A percentile compares a stretch with the other conserved stretches of the same genome.
Conservation (phyloP, 2,113 vertebrate genomes). For the Megaptera novaeangliae region DNA sequence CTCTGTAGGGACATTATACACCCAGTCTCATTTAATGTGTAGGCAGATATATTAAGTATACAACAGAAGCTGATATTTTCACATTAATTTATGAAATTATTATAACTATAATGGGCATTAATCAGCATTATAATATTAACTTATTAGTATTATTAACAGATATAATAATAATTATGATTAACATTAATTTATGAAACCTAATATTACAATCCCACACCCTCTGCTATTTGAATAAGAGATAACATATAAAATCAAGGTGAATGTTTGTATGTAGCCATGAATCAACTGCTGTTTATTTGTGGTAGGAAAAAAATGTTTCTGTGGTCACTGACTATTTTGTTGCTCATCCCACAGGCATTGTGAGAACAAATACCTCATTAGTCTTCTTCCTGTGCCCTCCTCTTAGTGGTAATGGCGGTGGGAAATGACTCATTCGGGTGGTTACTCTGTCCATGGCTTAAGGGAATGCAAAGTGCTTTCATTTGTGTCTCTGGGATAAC, state of each 20-base stretch:
- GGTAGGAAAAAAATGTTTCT: not conserved
- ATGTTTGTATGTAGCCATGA: not conserved
- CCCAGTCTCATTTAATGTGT: not conserved
- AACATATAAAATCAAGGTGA: not conserved
- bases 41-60: not conserved
- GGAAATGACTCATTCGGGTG: not conserved
- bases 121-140: too few species aligned
- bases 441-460: not conserved
- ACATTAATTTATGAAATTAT: not conserved
- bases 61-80: not conserved
- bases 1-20: not conserved
- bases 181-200: not conserved
- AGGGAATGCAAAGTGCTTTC: not conserved
- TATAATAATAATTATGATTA: not conserved
- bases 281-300: not conserved
- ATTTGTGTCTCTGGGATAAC: not conserved
- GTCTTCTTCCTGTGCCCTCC: not conserved
- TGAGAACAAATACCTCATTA: not conserved
- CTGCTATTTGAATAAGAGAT: not conserved
- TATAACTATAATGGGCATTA: not conserved
- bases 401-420: not conserved
- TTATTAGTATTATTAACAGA: not conserved
- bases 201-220: not conserved
- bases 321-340: not conserved
- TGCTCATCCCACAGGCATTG: not conserved